These are phyloP conservation scores for Telmatochromis sp. DNA, from an alignment of 2,113 vertebrate genomes.

Conservation along the genomic window DNA sequence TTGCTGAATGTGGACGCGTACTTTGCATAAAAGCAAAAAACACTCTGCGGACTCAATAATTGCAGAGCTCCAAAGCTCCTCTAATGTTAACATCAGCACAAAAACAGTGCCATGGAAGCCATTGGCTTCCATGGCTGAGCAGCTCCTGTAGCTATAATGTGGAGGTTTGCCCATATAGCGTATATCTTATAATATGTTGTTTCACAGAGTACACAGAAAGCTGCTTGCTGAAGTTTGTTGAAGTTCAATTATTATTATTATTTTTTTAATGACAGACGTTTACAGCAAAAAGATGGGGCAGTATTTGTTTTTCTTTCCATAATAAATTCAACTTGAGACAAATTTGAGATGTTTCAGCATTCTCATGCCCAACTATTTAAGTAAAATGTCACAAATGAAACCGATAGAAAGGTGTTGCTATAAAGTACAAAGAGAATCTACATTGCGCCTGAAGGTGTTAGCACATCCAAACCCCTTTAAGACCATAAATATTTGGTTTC, in stretches of 20 bases:
- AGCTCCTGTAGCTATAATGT: not conserved
- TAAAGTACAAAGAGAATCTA: not conserved
- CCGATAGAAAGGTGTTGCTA: not conserved
- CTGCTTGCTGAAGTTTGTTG: not conserved
- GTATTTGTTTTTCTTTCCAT: not conserved
- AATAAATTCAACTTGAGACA: not conserved
- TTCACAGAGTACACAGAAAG: not conserved
- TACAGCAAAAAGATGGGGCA: not conserved
- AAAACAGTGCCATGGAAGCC: not conserved
- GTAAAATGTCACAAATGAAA: not conserved
- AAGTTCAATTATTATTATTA: not conserved
- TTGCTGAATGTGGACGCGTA: not conserved
- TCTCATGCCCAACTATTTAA: not conserved
- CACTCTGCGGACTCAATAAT: not conserved
- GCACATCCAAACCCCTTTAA: not conserved
- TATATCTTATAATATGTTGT: not conserved
- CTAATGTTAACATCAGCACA: not conserved
- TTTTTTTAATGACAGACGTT: not conserved
- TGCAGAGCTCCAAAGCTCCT: not conserved
- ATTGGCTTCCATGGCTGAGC: not conserved
- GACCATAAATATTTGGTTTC: not conserved
- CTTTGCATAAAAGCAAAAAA: not conserved
- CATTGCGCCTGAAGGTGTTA: not conserved
- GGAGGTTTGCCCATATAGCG: not conserved
- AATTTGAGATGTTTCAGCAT: not conserved